Evolutionary conservation across 2,113 vertebrate genomes (phyloP).

Genomic region (Cinclus cinclus): DNA sequence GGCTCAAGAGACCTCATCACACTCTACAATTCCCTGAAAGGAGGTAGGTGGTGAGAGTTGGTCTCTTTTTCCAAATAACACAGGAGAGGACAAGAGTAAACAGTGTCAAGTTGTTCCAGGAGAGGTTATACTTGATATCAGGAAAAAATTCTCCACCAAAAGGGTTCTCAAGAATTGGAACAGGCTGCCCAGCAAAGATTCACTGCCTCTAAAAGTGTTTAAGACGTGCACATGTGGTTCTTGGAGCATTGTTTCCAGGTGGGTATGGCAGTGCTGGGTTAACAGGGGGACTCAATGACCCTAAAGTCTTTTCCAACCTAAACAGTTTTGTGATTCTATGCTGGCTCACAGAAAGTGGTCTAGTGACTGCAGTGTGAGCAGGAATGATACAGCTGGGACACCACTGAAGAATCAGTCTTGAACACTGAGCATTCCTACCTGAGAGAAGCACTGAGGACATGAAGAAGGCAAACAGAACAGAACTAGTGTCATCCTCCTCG

Average conservation of each 20-base stretch:
- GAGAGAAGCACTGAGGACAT: background rate
- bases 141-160: background rate
- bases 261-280: background rate
- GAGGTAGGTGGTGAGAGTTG: background rate
- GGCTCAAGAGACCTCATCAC: background rate
- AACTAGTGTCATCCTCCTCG: background rate
- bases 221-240: fast-evolving
- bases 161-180: background rate
- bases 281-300: background rate
- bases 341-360: background rate
- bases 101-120: background rate
- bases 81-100: background rate
- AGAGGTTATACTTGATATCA: background rate
- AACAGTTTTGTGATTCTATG: fast-evolving
- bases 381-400: background rate
- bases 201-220: no score
- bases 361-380: background rate
- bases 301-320: background rate
- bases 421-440: background rate
- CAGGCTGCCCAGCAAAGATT: background rate
- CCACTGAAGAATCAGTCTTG: background rate
- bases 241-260: background rate
- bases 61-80: background rate
- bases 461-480: background rate
- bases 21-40: background rate